Conservation (phyloP, 2,888 invertebrate species). For the Eueremaeus valkanovi region DNA sequence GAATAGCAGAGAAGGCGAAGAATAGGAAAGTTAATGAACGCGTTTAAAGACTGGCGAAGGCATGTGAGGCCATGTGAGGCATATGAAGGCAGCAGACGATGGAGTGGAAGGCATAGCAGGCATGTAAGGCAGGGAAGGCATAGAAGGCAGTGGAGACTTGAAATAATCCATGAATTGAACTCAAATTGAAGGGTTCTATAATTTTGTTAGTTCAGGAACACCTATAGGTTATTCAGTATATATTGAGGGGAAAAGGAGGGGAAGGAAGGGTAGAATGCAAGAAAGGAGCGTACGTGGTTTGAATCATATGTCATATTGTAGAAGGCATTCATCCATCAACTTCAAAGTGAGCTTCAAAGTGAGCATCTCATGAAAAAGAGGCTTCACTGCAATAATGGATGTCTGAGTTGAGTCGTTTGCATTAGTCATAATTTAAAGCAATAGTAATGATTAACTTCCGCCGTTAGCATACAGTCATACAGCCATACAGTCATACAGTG, state of each 20-base stretch:
- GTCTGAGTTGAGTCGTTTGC: slow-evolving; percentile 13
- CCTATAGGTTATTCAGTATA: slow-evolving; percentile 1
- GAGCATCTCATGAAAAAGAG: slow-evolving; percentile 22
- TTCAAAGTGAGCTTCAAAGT: background rate
- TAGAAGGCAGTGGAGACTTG: background rate
- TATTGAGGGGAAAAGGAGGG: background rate
- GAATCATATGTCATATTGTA: slow-evolving; percentile 31
- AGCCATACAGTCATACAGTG: too few species aligned
- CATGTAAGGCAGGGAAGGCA: background rate
- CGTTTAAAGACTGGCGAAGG: background rate
- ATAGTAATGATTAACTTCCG: slow-evolving; percentile 33
- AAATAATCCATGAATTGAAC: slow-evolving; percentile 31
- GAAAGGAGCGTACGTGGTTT: slow-evolving; percentile 23
- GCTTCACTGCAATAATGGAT: slow-evolving; percentile 21
- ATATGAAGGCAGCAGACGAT: too few species aligned
- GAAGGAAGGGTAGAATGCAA: background rate
- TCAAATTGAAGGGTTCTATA: slow-evolving; percentile 23
- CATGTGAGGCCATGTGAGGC: background rate
- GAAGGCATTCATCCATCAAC: slow-evolving; percentile 19
- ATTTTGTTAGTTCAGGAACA: slow-evolving; percentile 11
- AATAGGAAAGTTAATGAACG: background rate
- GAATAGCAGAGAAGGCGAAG: background rate
- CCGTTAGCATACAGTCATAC: slow-evolving; percentile 13
- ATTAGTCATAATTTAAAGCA: slow-evolving; percentile 33
- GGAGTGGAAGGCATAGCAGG: too few species aligned